These are phyloP conservation scores for Polypedilum vanderplanki DNA, from an alignment of 1,140 invertebrate species.

Conservation along the genomic window DNA sequence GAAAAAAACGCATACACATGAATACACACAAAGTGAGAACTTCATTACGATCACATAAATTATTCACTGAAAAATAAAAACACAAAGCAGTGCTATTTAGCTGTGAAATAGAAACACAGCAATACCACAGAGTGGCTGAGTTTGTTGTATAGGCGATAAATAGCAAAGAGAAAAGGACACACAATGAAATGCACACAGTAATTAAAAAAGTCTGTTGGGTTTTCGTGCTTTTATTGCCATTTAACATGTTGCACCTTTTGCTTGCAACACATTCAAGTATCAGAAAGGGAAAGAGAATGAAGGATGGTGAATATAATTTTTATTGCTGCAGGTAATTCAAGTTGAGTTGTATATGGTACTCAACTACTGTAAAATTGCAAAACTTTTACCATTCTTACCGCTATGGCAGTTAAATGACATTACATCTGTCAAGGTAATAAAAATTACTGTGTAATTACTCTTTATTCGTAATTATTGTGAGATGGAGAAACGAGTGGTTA, in stretches of 20 bases:
- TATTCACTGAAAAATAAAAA: neutral
- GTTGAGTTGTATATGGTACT: neutral
- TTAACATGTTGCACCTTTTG: constrained; percentile 2
- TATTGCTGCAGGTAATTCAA: neutral
- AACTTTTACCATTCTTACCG: neutral
- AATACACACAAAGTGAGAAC: neutral
- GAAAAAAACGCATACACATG: neutral
- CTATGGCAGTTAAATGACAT: neutral
- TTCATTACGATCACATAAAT: neutral
- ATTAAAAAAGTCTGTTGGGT: constrained; percentile 12
- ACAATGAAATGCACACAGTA: constrained; percentile 4
- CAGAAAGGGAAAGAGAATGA: neutral
- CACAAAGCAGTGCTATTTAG: neutral
- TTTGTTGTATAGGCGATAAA: too few relatives aligned
- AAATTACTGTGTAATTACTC: neutral
- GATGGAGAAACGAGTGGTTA: too few relatives aligned
- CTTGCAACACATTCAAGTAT: too few relatives aligned
- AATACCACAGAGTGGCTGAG: too few relatives aligned
- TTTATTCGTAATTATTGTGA: too few relatives aligned
- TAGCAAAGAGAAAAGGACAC: neutral
- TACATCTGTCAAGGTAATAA: neutral
- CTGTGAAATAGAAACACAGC: neutral
- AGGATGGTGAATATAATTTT: neutral
- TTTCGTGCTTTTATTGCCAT: neutral
- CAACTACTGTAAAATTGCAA: neutral